phyloP scores from a whole-genome alignment of 2,113 vertebrate species.

The Notarius lentiginosus region DNA sequence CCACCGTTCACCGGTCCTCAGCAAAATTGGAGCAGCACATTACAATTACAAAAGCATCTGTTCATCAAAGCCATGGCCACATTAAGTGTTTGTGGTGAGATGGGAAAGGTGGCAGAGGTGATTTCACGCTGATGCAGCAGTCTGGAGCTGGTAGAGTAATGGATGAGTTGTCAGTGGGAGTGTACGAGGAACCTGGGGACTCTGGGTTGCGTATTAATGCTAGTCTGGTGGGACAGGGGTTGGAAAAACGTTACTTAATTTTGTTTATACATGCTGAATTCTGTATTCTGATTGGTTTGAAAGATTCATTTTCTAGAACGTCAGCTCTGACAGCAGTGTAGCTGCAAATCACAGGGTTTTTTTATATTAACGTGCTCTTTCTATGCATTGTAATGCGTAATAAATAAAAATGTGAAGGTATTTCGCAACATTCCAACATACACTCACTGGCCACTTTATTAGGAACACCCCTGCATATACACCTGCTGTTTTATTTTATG shows the following conservation, averaged over 20 bases:
- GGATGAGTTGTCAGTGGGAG: neutral
- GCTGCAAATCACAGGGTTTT: neutral
- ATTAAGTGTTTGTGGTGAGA: constrained; percentile 27
- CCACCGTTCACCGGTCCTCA: neutral
- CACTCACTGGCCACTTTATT: no score
- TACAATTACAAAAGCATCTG: constrained; percentile 15
- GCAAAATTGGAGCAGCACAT: constrained; percentile 43
- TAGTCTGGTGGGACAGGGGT: neutral
- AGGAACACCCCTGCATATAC: no score
- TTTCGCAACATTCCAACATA: neutral
- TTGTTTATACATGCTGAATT: neutral
- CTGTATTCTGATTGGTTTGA: neutral
- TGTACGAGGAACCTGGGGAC: neutral
- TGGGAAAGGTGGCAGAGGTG: constrained; percentile 28
- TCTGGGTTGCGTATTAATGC: neutral
- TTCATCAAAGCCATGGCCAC: constrained; percentile 46
- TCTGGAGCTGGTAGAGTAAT: neutral
- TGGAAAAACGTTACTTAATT: neutral
- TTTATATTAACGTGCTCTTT: neutral
- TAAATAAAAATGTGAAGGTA: neutral
- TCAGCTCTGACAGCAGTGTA: neutral
- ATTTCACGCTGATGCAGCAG: constrained; percentile 14
- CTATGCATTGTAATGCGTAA: neutral
- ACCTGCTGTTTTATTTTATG: no score
- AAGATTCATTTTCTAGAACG: neutral